Evolutionary conservation across 2,113 vertebrate genomes (phyloP).

Genomic region (Formicarius rufipectus): DNA sequence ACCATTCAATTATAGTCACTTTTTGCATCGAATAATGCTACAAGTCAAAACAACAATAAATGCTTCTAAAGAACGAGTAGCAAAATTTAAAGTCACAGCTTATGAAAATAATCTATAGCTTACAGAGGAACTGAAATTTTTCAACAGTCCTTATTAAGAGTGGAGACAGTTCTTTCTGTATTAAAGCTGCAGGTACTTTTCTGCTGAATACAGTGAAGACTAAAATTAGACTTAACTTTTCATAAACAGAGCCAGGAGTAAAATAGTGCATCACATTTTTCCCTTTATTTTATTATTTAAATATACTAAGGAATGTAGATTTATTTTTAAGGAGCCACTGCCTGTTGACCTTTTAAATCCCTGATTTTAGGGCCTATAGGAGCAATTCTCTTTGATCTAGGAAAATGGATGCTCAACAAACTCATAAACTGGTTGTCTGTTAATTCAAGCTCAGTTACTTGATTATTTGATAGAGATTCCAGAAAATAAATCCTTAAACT

Average conservation of each 20-base stretch:
- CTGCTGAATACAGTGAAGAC: not conserved
- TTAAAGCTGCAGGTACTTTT: not conserved
- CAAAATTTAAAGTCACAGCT: not conserved
- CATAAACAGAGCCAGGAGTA: not conserved
- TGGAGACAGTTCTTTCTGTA: not conserved
- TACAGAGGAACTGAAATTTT: not conserved
- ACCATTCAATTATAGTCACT: not conserved
- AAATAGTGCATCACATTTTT: not conserved
- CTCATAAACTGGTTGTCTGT: not conserved
- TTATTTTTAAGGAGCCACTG: not conserved
- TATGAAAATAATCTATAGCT: not conserved
- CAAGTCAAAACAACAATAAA: not conserved
- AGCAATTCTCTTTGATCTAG: not conserved
- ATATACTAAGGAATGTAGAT: not conserved
- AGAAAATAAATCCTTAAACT: not conserved
- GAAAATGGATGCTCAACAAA: not conserved
- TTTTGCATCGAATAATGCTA: not conserved
- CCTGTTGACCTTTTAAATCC: not conserved
- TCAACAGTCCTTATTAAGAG: not conserved
- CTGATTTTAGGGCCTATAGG: not conserved
- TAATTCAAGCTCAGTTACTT: not conserved
- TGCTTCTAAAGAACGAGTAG: not conserved
- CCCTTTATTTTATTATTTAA: not conserved
- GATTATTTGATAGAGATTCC: not conserved
- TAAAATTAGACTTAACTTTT: not conserved